Evolutionary conservation across 2,113 vertebrate genomes (phyloP).

Genomic region (Podarcis cretensis): DNA sequence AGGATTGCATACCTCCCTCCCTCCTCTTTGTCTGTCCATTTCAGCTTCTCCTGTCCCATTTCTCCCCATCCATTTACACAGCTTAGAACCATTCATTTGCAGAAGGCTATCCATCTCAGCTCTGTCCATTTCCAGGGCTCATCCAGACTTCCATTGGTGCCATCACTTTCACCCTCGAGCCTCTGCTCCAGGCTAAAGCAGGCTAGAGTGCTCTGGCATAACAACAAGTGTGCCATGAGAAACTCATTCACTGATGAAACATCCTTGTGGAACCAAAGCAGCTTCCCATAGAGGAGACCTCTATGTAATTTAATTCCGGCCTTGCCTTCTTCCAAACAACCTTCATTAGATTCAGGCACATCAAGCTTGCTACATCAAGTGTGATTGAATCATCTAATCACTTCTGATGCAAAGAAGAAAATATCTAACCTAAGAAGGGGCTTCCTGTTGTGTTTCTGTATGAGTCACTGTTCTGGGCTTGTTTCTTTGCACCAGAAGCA

Average conservation of each 20-base stretch:
- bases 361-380: not conserved
- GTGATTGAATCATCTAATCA: not conserved
- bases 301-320: not conserved
- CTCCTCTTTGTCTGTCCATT: not conserved
- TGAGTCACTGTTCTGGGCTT: not conserved
- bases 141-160: too few species aligned
- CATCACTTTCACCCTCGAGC: too few species aligned
- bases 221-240: not conserved
- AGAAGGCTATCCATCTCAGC: not conserved
- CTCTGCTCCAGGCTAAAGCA: too few species aligned
- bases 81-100: not conserved
- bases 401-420: not conserved
- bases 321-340: not conserved
- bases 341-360: not conserved
- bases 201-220: not conserved
- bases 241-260: too few species aligned
- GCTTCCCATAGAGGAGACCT: too few species aligned
- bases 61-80: not conserved
- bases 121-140: not conserved
- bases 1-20: not conserved
- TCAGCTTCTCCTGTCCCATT: too few species aligned
- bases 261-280: too few species aligned
- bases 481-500: not conserved
- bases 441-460: not conserved
- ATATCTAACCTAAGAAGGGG: not conserved